Conservation (phyloP, 1,140 invertebrate genomes). For the Papilio glaucus region DNA sequence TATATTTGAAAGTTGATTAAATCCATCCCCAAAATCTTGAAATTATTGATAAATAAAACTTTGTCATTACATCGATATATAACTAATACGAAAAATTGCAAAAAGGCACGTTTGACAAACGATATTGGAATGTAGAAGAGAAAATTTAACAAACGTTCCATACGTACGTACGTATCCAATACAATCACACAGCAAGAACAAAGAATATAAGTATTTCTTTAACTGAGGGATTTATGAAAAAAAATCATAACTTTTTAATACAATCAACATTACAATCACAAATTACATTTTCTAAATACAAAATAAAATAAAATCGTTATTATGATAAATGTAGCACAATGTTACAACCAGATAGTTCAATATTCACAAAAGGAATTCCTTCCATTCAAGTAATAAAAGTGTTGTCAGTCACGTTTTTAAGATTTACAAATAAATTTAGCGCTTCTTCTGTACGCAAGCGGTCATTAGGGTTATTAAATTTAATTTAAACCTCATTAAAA, state of each 20-base stretch:
- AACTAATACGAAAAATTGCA: too few relatives aligned
- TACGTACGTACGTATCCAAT: too few relatives aligned
- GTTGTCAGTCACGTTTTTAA: neutral
- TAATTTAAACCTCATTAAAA: neutral
- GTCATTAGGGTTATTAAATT: neutral
- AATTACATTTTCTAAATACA: neutral
- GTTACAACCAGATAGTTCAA: neutral
- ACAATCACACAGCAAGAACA: too few relatives aligned
- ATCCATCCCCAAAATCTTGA: too few relatives aligned
- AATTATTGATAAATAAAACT: too few relatives aligned
- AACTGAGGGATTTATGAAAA: too few relatives aligned
- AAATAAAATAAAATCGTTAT: neutral
- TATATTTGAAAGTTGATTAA: too few relatives aligned
- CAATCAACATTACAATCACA: neutral
- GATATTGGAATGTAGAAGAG: too few relatives aligned
- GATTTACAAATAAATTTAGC: neutral
- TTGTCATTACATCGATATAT: too few relatives aligned
- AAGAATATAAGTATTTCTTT: too few relatives aligned
- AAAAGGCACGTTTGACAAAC: too few relatives aligned
- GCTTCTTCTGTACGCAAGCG: neutral
- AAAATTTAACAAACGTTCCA: too few relatives aligned
- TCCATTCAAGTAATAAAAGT: neutral
- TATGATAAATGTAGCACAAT: neutral
- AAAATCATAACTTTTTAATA: neutral
- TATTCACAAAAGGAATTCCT: neutral